Evolutionary conservation across 2,888 invertebrate genomes (phyloP).

Genomic region (Xanthia togata): DNA sequence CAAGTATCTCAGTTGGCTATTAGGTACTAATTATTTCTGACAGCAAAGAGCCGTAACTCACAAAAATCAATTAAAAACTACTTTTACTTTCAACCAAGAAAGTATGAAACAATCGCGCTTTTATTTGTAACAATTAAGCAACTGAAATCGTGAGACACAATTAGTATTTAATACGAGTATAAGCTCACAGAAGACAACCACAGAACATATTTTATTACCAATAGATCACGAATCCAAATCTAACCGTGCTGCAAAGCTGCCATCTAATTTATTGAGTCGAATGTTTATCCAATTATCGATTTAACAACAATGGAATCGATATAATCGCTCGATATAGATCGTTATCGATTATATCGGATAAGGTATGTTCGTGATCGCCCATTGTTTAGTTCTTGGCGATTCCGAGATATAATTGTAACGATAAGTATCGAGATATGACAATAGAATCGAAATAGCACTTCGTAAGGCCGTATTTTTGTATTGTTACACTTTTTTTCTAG

Average conservation of each 20-base stretch:
- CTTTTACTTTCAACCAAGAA: slow-evolving; percentile 48
- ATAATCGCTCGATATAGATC: slow-evolving; percentile 68
- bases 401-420: slow-evolving; percentile 64
- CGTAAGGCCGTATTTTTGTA: slow-evolving; percentile 49
- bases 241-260: slow-evolving; percentile 56
- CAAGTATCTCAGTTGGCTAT: slow-evolving; percentile 9
- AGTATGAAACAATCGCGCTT: slow-evolving; percentile 31
- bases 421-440: slow-evolving; percentile 63
- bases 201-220: slow-evolving; percentile 51
- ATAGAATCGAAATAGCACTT: slow-evolving; percentile 59
- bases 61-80: slow-evolving; percentile 48
- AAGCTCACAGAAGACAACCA: slow-evolving; percentile 4
- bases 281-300: slow-evolving; percentile 71
- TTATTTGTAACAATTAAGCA: slow-evolving; percentile 55
- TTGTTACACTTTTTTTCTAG: slow-evolving; percentile 47
- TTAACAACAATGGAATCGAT: slow-evolving; percentile 68
- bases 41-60: slow-evolving; percentile 21
- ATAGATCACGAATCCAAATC: slow-evolving; percentile 63
- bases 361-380: slow-evolving; percentile 67
- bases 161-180: slow-evolving; percentile 53
- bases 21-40: slow-evolving; percentile 16
- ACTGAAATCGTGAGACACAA: slow-evolving; percentile 52
- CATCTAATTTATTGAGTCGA: slow-evolving; percentile 68
- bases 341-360: slow-evolving; percentile 64
- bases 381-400: slow-evolving; percentile 64